phyloP scores from a whole-genome alignment of 2,113 vertebrate genomes.

The Cyanocitta stelleri region DNA sequence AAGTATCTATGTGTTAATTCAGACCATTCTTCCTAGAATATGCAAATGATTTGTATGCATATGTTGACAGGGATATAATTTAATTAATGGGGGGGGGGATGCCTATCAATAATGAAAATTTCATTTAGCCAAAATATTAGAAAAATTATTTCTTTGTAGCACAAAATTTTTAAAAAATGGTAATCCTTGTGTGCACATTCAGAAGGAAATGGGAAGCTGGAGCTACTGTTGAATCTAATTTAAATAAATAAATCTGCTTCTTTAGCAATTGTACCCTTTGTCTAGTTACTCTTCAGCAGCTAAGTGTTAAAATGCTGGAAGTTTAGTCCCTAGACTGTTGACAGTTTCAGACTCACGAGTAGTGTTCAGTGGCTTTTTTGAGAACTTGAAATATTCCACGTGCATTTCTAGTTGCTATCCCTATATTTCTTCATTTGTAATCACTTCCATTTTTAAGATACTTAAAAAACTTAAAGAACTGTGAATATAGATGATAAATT shows the following conservation, averaged over 20 bases:
- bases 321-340: background rate
- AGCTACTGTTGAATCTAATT: background rate
- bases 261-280: background rate
- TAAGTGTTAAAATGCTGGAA: background rate
- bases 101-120: background rate
- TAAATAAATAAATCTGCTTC: background rate
- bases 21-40: background rate
- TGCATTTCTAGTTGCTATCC: background rate
- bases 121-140: background rate
- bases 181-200: background rate
- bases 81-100: background rate
- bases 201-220: background rate
- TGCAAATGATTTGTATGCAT: background rate
- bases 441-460: background rate
- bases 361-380: background rate
- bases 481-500: background rate
- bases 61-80: background rate
- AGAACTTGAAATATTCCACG: fast-evolving
- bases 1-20: background rate
- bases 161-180: background rate
- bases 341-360: background rate
- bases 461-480: background rate
- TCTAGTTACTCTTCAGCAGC: background rate
- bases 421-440: background rate
- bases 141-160: background rate